Conservation (phyloP, 2,797 vertebrate species). For the Leptoclinus maculatus region DNA sequence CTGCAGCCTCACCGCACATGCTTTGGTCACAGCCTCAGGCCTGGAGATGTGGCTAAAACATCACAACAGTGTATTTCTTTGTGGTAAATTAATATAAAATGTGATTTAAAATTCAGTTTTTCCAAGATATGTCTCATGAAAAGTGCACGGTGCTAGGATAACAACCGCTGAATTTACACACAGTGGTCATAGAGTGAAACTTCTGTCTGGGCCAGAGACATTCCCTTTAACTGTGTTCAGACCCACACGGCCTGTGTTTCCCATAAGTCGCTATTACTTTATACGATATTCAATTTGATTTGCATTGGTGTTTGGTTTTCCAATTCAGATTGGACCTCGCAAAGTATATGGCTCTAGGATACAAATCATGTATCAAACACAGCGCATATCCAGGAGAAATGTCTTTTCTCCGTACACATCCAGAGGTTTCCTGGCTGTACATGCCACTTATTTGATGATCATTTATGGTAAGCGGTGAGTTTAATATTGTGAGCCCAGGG, state of each 20-base stretch:
- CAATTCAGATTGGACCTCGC: slow-evolving; percentile 36
- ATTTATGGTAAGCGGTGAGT: slow-evolving; percentile 56
- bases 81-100: slow-evolving; percentile 36
- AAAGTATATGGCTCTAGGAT: slow-evolving; percentile 26
- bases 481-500: slow-evolving; percentile 25
- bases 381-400: slow-evolving; percentile 16
- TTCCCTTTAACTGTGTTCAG: slow-evolving; percentile 36
- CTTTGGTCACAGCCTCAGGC: slow-evolving; percentile 42
- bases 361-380: slow-evolving; percentile 43
- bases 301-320: slow-evolving; percentile 55
- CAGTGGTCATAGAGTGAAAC: slow-evolving; percentile 27
- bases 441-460: slow-evolving; percentile 41
- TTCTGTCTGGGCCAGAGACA: slow-evolving; percentile 30
- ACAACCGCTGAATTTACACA: slow-evolving; percentile 44
- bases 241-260: slow-evolving; percentile 40
- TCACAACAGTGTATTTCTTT: slow-evolving; percentile 40
- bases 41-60: slow-evolving; percentile 32
- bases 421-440: slow-evolving; percentile 45
- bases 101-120: slow-evolving; percentile 44
- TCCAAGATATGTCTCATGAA: slow-evolving; percentile 31
- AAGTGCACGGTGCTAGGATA: slow-evolving; percentile 25
- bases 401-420: slow-evolving; percentile 14
- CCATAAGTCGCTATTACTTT: slow-evolving; percentile 42
- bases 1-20: slow-evolving; percentile 42
- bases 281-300: slow-evolving; percentile 50